These are phyloP conservation scores for Drosophila miranda DNA, from an alignment of 1,140 invertebrate species.

Conservation along the genomic window DNA sequence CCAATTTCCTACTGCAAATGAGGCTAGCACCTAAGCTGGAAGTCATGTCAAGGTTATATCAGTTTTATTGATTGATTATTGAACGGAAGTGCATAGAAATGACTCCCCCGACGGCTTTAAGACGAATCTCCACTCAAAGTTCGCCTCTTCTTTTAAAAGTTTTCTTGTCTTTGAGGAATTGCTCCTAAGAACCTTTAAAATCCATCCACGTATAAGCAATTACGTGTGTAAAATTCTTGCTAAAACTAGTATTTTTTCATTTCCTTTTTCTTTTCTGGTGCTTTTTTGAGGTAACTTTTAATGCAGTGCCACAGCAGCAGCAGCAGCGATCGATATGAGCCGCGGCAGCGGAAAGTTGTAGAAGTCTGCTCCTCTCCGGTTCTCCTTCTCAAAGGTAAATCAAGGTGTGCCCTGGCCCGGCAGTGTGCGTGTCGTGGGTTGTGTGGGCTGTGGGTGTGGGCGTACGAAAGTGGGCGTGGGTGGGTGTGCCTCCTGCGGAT, in stretches of 20 bases:
- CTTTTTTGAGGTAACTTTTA: constrained; percentile 31
- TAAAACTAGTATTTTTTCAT: constrained; percentile 41
- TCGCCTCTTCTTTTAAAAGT: constrained; percentile 28
- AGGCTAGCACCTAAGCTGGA: constrained; percentile 34
- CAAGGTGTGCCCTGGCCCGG: constrained; percentile 62
- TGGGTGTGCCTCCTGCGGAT: constrained; percentile 41
- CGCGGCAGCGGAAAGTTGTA: constrained; percentile 11
- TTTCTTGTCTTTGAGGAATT: constrained; percentile 1
- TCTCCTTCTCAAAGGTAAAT: constrained; percentile 50
- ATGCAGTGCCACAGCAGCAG: constrained; percentile 25
- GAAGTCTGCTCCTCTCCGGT: constrained; percentile 7
- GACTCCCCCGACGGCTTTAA: not conserved
- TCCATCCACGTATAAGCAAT: constrained; percentile 60
- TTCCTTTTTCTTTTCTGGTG: constrained; percentile 11
- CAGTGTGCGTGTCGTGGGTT: constrained; percentile 25
- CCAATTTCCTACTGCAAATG: constrained; percentile 25
- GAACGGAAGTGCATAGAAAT: constrained; percentile 17
- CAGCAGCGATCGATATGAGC: constrained; percentile 62
- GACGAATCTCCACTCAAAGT: not conserved
- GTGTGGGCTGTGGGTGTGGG: constrained; percentile 14
- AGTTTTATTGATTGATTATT: constrained; percentile 50
- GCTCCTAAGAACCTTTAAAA: constrained; percentile 37
- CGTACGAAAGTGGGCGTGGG: not conserved
- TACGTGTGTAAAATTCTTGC: constrained; percentile 46
- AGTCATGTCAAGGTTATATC: constrained; percentile 65